Evolutionary conservation across 2,888 invertebrate species (phyloP), one percentile per base, ranked within the genome.

Genomic region (Petrolisthes manimaculis): DNA sequence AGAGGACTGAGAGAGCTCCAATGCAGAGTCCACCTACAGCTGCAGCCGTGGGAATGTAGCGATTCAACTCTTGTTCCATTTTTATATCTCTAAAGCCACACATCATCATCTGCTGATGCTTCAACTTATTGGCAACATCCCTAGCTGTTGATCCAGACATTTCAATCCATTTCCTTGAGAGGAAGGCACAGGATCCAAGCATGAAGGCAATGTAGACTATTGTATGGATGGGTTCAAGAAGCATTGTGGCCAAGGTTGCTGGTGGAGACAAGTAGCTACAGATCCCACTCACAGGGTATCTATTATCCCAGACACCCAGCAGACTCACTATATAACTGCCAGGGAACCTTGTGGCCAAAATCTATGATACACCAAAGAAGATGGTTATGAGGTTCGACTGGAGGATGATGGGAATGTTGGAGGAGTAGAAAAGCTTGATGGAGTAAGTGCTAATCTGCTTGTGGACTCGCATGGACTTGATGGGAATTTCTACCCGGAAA

Each of bases 21-120:
- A 99, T 99, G 93, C 99, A 99, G 75, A 99, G 96, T 84, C 99
- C 99, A 91, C 99, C 99, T 93, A 99, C 99, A 0, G 99, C 99
- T 79, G 99, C 99, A 9, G 99, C 99, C 5, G 99, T 99, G 55
- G 99, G 99, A 94, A 99, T 99, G 95, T 99, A 99, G 91, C 99
- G 95, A 95, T 99, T 99, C 92, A 99, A 94, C 94, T 99, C 99
- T 93, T 99, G 98, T 93, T 99, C 98, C 98, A 99, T 98, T 0
- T 99, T 99, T 94, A 98, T 98, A 93, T 99, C 99, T 92, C 99
- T 95, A 94, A 99, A 99, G 24, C 99, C 99, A 91, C 99, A 95
- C 99, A 99, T 99, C 92, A 99, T 98, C 99, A 99, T 99, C 94
- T 99, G 99, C 93, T 99, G 99, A 93, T 99, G 99, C 93, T 99